Conservation (phyloP, 1,140 invertebrate species). For the Proctacanthus coquilletti region DNA sequence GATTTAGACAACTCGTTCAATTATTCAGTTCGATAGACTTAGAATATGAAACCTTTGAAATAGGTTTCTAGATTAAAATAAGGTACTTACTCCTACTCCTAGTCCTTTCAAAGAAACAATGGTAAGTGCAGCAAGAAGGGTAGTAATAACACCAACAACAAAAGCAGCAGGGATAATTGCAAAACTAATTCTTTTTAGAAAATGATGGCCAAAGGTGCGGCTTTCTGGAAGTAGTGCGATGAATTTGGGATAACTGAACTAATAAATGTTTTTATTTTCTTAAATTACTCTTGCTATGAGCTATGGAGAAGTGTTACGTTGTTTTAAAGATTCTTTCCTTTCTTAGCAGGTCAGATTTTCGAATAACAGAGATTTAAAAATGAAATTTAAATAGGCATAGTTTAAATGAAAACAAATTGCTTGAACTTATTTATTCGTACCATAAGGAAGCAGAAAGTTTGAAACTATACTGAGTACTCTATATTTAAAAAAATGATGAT, state of each 20-base stretch:
- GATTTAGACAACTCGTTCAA: not conserved
- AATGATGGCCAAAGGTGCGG: slow-evolving; percentile 42
- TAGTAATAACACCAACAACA: slow-evolving; percentile 42
- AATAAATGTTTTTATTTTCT: not conserved
- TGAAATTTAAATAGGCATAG: not conserved
- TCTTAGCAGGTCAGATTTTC: too few relatives aligned
- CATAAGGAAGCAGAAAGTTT: too few relatives aligned
- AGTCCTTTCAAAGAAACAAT: slow-evolving; percentile 44
- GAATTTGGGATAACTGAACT: not conserved
- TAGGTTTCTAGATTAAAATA: not conserved
- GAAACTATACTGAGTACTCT: too few relatives aligned
- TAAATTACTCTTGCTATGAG: too few relatives aligned
- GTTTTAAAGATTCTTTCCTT: too few relatives aligned
- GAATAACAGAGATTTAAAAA: not conserved
- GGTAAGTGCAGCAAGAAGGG: slow-evolving; percentile 38
- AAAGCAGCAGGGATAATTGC: slow-evolving; percentile 41
- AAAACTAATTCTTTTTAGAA: slow-evolving; percentile 40
- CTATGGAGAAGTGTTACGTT: too few relatives aligned
- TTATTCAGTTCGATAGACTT: not conserved
- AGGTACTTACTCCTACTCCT: slow-evolving; percentile 34
- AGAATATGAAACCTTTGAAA: not conserved
- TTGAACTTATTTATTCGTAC: too few relatives aligned
- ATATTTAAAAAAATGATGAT: too few relatives aligned
- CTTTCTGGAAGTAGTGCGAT: slow-evolving; percentile 17
- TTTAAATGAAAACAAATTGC: too few relatives aligned